Evolutionary conservation across 92 coral and sea anemone genomes (phyloP), one percentile per base, ranked within the genome.

Genomic region (Virgularia gustaviana): DNA sequence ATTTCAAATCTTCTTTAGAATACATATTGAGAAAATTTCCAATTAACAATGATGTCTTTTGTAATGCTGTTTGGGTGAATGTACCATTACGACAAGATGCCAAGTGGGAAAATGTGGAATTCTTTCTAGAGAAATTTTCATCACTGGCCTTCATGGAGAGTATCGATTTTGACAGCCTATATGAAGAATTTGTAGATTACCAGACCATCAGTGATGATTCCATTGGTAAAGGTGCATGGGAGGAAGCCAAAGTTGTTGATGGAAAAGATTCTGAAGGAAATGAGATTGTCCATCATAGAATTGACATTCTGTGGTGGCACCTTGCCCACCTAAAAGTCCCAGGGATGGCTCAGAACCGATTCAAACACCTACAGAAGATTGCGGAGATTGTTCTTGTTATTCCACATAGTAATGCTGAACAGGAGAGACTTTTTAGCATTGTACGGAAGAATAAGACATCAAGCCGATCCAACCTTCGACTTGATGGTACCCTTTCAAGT

Each of bases 321-420:
- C 36, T 80, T 58, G 65, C 78, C 36, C 33, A 79, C 18, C 20
- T 74, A 47, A 15, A 37, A 15, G 63, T 38, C 24, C 85, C 82
- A 67, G 79, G 44, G 34, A 13, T 78, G 28, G 25, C 59, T 34
- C 58, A 71, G 22, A 79, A 39, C 10, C 35, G 75, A 65, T 70
- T 76, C 59, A 9, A 24, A 12, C 38, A 78, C 63, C 75, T 86
- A 5, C 64, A 37, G 29, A 77, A 64, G n/a, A 78, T 85, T n/a
- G 80, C 83, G 71, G 81, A 77, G 71, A 78, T 73, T 61, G 90
- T 85, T 22, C 7, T 80, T 16, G 57, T 80, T 20, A 47, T 80
- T 31, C 85, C 80, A 4, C 85, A 76, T 35, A 70, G 83, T 34
- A 85, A 80, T 76, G 89, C 89, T 24, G 85, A 83, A 2, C 68